phyloP scores from a whole-genome alignment of 1,140 invertebrate species.

The Sweltsa coloradensis region DNA sequence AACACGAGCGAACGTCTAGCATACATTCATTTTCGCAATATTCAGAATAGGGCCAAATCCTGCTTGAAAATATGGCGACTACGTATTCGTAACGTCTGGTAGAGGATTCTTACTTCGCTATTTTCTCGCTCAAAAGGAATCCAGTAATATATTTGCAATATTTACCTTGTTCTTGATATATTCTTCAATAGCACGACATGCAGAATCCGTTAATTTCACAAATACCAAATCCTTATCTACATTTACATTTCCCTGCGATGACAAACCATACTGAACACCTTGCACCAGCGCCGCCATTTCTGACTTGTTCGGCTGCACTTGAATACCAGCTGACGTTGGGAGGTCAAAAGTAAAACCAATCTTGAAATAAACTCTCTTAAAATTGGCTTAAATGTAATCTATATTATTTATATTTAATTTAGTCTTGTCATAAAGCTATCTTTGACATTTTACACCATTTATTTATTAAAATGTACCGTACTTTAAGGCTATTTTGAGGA shows the following conservation, averaged over 20 bases:
- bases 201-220: constrained; percentile 90
- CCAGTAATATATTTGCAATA: background rate
- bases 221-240: constrained; percentile 82
- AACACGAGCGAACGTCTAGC: too few relatives aligned
- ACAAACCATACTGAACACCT: constrained; percentile 90
- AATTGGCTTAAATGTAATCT: too few relatives aligned
- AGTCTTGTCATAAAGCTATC: too few relatives aligned
- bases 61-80: constrained; percentile 15
- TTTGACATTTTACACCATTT: too few relatives aligned
- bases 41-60: constrained; percentile 1
- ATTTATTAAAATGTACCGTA: too few relatives aligned
- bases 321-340: constrained; percentile 26
- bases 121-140: background rate
- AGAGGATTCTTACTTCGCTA: constrained; percentile 1
- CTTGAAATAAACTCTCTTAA: too few relatives aligned
- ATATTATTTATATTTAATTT: too few relatives aligned
- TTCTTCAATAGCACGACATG: constrained; percentile 79
- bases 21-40: too few relatives aligned
- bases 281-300: constrained; percentile 89
- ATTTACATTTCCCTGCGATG: constrained; percentile 72
- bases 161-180: constrained; percentile 72
- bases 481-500: too few relatives aligned
- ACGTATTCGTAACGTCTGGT: background rate
- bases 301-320: constrained; percentile 29
- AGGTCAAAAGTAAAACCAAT: too few relatives aligned